Evolutionary conservation across 1,140 invertebrate species (phyloP).

Genomic region (Amphibalanus amphitrite): DNA sequence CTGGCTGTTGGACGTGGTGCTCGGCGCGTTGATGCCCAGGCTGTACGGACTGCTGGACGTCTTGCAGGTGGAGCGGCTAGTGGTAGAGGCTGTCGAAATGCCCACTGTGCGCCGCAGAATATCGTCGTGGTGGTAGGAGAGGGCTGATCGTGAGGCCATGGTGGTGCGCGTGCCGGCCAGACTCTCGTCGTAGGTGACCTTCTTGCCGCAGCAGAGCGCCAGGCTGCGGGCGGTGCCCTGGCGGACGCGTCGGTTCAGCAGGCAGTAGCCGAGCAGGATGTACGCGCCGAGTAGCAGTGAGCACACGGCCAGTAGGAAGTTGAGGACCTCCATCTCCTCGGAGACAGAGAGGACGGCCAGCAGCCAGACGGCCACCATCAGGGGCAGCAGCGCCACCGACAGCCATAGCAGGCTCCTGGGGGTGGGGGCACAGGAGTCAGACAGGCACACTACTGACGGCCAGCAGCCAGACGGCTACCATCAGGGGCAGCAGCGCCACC

Average conservation of each 20-base stretch:
- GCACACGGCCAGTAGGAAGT: conserved; percentile 50
- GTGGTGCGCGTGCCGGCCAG: conserved; percentile 18
- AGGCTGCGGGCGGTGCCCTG: conserved; percentile 37
- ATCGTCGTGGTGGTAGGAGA: conserved; percentile 56
- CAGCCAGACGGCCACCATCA: conserved; percentile 61
- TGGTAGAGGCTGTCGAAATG: conserved; percentile 88
- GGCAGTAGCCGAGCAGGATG: conserved; percentile 62
- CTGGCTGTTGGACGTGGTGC: conserved; percentile 9
- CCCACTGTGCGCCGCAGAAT: conserved; percentile 61
- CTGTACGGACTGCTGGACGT: conserved; percentile 80
- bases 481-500: not conserved
- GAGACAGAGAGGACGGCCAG: conserved; percentile 59
- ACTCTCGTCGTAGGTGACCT: conserved; percentile 43
- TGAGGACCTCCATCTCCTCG: conserved; percentile 49
- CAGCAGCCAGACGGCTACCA: not conserved
- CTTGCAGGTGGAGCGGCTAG: conserved; percentile 81
- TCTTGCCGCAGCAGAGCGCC: conserved; percentile 54
- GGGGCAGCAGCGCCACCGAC: conserved; percentile 54
- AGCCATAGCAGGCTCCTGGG: conserved; percentile 65
- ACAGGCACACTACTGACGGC: too few species aligned
- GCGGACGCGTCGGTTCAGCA: conserved; percentile 56
- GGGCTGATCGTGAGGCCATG: conserved; percentile 42
- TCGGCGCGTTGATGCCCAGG: conserved; percentile 24
- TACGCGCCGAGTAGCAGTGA: conserved; percentile 54
- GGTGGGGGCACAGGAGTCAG: conserved; percentile 16